A percentile compares a stretch with the other conserved stretches of the same genome.
Evolutionary conservation across 2,888 invertebrate species (phyloP).

Genomic region (Bombylius discolor): DNA sequence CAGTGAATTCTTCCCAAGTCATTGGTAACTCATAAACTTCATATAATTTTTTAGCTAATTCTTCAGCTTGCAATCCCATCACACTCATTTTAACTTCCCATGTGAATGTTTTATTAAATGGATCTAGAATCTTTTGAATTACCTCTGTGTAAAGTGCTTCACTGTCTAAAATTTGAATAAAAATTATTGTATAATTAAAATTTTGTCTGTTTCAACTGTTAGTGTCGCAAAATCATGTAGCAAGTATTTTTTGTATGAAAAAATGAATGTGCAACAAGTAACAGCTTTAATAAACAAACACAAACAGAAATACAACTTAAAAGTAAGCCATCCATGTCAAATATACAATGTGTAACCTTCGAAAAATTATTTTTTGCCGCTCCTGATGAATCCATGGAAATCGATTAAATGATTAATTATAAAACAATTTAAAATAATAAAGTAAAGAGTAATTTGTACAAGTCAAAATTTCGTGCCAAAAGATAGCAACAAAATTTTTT

Average conservation of each 20-base stretch:
- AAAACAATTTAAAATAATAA: no score
- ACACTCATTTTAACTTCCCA: conserved; percentile 61
- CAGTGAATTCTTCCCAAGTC: conserved; percentile 50
- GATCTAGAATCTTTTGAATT: conserved; percentile 50
- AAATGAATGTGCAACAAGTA: no score
- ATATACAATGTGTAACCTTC: neutral
- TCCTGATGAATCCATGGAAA: no score
- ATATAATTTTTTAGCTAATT: conserved; percentile 46
- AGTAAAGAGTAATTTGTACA: no score
- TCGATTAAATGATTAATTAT: no score
- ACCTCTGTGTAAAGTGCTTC: conserved; percentile 64
- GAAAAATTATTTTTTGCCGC: neutral
- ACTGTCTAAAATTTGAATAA: conserved; percentile 46
- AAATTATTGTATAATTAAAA: no score
- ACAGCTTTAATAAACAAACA: no score
- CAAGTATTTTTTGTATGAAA: no score
- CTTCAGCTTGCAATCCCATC: conserved; percentile 58
- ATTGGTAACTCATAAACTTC: conserved; percentile 48
- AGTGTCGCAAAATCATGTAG: no score
- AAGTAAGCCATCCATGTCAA: neutral
- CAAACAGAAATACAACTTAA: neutral
- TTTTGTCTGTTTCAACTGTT: no score
- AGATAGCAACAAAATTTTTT: no score
- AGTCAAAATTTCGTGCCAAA: no score
- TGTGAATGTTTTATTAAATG: conserved; percentile 59